These are phyloP conservation scores for Myrmecobius fasciatus DNA, from an alignment of 2,113 vertebrate species.

Conservation along the genomic window DNA sequence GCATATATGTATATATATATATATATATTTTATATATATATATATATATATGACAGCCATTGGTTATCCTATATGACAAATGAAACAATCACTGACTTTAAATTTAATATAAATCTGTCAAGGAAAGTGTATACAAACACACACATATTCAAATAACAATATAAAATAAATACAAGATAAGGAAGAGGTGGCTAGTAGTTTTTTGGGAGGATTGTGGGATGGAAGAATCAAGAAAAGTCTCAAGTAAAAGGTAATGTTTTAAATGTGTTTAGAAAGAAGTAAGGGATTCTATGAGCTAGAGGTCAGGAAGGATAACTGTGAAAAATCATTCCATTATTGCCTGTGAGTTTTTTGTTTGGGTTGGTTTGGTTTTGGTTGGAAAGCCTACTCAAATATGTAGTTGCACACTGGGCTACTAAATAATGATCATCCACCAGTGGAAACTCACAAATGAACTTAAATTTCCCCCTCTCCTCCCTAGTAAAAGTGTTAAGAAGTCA, in stretches of 20 bases:
- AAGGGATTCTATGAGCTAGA: not conserved
- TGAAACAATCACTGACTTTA: not conserved
- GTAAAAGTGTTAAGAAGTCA: not conserved
- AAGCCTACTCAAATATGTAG: not conserved
- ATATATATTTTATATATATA: too few relatives aligned
- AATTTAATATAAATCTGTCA: not conserved
- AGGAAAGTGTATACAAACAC: not conserved
- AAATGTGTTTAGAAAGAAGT: not conserved
- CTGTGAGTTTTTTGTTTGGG: not conserved
- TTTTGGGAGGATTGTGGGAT: accelerated
- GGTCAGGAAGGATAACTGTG: not conserved
- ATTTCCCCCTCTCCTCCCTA: not conserved
- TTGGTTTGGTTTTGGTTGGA: not conserved
- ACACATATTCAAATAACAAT: not conserved
- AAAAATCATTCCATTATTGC: not conserved
- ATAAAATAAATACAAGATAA: not conserved
- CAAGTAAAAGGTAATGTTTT: not conserved
- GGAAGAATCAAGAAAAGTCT: not conserved
- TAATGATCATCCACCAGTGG: not conserved
- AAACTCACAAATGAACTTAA: not conserved
- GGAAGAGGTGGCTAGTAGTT: not conserved
- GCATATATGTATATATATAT: too few relatives aligned
- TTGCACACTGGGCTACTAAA: not conserved
- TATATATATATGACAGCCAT: not conserved
- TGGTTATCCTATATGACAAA: not conserved